phyloP scores from a whole-genome alignment of 2,113 vertebrate genomes.

The Irena cyanogastra region DNA sequence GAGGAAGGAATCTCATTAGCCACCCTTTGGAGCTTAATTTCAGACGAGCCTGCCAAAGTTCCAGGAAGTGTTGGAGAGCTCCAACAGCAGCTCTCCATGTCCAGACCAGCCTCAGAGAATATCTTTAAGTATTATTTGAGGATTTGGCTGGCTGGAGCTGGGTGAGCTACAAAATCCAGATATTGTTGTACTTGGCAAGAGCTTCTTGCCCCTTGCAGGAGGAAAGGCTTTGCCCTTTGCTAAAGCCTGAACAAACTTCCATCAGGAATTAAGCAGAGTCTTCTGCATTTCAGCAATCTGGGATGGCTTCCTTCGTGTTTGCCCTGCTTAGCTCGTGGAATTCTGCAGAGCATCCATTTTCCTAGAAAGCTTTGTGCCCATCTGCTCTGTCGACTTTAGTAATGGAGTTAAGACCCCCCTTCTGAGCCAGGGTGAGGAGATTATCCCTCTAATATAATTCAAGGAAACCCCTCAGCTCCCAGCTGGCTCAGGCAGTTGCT shows the following conservation, averaged over 20 bases:
- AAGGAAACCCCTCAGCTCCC: conserved; percentile 44
- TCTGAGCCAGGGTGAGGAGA: neutral
- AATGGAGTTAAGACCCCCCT: conserved; percentile 40
- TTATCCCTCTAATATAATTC: conserved; percentile 39
- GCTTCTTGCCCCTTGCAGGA: neutral
- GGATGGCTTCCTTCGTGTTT: neutral
- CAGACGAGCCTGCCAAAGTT: neutral
- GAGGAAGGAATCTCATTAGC: conserved; percentile 1
- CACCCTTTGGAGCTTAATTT: neutral
- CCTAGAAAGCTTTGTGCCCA: conserved; percentile 42
- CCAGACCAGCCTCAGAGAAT: neutral
- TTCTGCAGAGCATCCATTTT: conserved; percentile 9
- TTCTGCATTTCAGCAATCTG: neutral
- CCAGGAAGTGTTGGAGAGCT: neutral
- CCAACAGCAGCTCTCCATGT: neutral
- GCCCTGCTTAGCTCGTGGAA: neutral
- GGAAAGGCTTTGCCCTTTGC: conserved; percentile 6
- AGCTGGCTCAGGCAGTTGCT: conserved; percentile 29
- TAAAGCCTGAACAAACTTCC: conserved; percentile 30
- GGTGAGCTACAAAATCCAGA: neutral
- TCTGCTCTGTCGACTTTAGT: conserved; percentile 23
- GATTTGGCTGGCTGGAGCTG: conserved; percentile 15
- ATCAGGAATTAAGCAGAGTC: neutral
- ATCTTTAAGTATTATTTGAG: conserved; percentile 12
- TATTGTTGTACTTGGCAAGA: conserved; percentile 37